Percentiles rank a stretch among this genome's conserved stretches.
These are phyloP conservation scores for Dicrostonyx torquatus DNA, from an alignment of 2,797 vertebrate genomes.

Conservation along the genomic window DNA sequence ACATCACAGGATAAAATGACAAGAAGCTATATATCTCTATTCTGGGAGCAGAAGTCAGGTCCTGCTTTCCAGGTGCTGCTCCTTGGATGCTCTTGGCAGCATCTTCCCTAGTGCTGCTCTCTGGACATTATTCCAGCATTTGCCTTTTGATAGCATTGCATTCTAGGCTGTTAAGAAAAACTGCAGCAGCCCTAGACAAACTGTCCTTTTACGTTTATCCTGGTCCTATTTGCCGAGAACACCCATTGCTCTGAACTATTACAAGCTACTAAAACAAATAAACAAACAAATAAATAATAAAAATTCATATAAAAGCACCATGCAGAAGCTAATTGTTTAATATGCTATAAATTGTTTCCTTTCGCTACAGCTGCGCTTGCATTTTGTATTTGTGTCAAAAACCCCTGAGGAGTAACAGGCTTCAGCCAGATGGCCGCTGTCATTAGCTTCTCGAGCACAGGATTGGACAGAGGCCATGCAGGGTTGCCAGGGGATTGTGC, in stretches of 20 bases:
- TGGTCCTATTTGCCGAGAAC: background rate
- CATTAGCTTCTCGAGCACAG: background rate
- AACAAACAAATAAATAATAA: too few species aligned
- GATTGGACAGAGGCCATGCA: background rate
- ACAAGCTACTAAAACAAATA: background rate
- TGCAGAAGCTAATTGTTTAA: background rate
- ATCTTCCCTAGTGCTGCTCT: background rate
- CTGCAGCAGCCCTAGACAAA: background rate
- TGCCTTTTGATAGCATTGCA: background rate
- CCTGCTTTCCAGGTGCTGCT: background rate
- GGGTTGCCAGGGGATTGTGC: background rate
- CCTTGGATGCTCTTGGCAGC: background rate
- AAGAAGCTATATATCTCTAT: background rate
- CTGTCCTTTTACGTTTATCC: background rate
- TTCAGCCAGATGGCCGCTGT: background rate
- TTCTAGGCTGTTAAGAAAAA: conserved; percentile 20
- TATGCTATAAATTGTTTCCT: conserved; percentile 39
- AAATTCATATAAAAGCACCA: background rate
- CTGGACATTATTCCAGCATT: background rate
- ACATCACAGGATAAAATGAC: background rate
- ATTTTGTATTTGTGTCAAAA: conserved; percentile 39
- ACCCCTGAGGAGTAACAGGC: background rate
- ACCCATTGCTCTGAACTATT: background rate
- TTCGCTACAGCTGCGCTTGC: background rate
- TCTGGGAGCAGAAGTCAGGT: background rate